Percentiles rank a stretch among this genome's conserved stretches.
phyloP scores from a whole-genome alignment of 2,888 invertebrate genomes.

The Pterobdella sp. region DNA sequence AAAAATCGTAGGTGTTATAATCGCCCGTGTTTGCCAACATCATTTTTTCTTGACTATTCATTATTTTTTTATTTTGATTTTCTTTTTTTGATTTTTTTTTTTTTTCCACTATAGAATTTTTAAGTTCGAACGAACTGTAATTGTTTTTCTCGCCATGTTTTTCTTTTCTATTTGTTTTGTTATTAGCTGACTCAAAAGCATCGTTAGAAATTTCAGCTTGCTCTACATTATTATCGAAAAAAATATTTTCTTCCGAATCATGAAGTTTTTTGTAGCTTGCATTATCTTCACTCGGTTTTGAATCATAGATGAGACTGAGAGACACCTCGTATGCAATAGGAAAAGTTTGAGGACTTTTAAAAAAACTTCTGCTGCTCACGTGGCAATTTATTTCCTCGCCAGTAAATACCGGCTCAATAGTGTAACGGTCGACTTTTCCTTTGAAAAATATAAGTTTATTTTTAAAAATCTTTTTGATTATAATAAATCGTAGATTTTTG shows the following conservation, averaged over 20 bases:
- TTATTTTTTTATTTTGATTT: too few relatives aligned
- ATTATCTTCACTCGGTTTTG: not conserved
- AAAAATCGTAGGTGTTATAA: too few relatives aligned
- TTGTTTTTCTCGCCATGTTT: not conserved
- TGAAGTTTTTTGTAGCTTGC: not conserved
- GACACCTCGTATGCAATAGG: constrained; percentile 14
- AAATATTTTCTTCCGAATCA: not conserved
- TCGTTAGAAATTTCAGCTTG: not conserved
- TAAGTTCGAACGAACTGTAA: too few relatives aligned
- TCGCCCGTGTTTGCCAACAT: too few relatives aligned
- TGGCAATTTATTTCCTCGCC: constrained; percentile 15
- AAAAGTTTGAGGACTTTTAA: not conserved
- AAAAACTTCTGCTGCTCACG: not conserved
- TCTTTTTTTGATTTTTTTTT: too few relatives aligned
- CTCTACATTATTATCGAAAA: not conserved
- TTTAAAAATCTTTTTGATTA: not conserved
- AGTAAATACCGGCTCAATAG: constrained; percentile 18
- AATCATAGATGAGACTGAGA: not conserved
- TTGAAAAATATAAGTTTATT: not conserved
- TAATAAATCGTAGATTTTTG: not conserved
- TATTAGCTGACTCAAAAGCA: not conserved
- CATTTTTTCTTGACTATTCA: too few relatives aligned
- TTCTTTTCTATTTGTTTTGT: not conserved
- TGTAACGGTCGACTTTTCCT: constrained; percentile 18
- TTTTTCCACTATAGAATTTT: too few relatives aligned